Percentiles rank a stretch among this genome's conserved stretches.
Evolutionary conservation across 2,888 invertebrate genomes (phyloP).

Genomic region (Apamea epomidion): DNA sequence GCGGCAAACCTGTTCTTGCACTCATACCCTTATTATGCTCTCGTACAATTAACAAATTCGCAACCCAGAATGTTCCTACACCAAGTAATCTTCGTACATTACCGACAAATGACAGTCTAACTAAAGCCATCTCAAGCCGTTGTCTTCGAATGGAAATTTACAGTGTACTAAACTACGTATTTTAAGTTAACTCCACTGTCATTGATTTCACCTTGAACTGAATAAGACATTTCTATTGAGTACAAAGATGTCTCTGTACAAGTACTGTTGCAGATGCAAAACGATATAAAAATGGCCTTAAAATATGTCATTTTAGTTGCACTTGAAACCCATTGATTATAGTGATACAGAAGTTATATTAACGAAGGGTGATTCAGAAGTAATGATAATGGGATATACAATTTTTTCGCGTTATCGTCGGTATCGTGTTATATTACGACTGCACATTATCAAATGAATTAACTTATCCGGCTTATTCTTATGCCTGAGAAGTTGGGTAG

Average conservation of each 20-base stretch:
- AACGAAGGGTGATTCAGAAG: not conserved
- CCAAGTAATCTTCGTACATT: constrained; percentile 20
- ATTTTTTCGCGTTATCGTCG: not conserved
- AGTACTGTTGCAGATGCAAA: constrained; percentile 28
- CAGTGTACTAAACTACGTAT: constrained; percentile 38
- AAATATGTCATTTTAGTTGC: constrained; percentile 10
- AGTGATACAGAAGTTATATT: constrained; percentile 13
- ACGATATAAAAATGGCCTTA: constrained; percentile 28
- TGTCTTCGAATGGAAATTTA: constrained; percentile 48
- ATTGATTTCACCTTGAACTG: constrained; percentile 66
- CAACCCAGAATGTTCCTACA: constrained; percentile 65
- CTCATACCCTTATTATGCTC: constrained; percentile 80
- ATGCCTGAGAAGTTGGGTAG: not conserved
- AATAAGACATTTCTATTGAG: constrained; percentile 50
- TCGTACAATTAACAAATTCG: constrained; percentile 79
- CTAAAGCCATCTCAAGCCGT: constrained; percentile 20
- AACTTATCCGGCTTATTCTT: not conserved
- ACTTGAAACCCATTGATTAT: constrained; percentile 13
- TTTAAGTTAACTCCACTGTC: constrained; percentile 46
- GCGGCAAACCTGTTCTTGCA: constrained; percentile 85
- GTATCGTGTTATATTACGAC: not conserved
- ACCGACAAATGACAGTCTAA: constrained; percentile 10
- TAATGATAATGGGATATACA: not conserved
- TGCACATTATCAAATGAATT: not conserved
- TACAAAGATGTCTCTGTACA: constrained; percentile 42